Evolutionary conservation across 2,113 vertebrate genomes (phyloP).

Genomic region (Microtus pennsylvanicus): DNA sequence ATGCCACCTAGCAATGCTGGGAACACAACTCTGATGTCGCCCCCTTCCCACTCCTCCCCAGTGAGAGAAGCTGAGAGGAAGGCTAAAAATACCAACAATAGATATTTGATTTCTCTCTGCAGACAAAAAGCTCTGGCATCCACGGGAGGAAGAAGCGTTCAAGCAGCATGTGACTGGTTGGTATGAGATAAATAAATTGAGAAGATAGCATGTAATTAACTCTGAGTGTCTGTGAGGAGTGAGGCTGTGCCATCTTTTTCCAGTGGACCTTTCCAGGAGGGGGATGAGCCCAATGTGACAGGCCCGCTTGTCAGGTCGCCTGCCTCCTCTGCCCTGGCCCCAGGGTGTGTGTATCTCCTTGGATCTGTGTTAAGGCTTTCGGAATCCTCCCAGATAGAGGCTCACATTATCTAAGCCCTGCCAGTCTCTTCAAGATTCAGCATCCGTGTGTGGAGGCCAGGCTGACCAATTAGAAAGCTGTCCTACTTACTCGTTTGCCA

Average conservation of each 20-base stretch:
- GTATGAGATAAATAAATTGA: conserved; percentile 85
- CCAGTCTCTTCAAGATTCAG: neutral
- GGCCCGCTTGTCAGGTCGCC: neutral
- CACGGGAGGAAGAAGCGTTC: conserved; percentile 97
- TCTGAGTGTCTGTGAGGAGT: neutral
- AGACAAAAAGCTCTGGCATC: conserved; percentile 98
- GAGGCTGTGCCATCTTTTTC: neutral
- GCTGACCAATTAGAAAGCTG: neutral
- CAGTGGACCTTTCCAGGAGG: neutral
- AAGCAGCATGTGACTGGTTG: conserved; percentile 99
- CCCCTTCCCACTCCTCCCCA: neutral
- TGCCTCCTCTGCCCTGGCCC: neutral
- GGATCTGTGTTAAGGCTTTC: neutral
- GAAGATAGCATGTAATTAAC: conserved; percentile 69
- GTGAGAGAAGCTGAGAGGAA: neutral
- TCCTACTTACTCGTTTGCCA: neutral
- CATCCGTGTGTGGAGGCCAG: too few species aligned
- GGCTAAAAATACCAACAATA: conserved; percentile 74
- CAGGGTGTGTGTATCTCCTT: neutral
- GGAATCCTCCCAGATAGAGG: neutral
- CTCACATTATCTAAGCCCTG: neutral
- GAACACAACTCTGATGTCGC: neutral
- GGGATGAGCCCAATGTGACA: neutral
- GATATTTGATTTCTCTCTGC: conserved; percentile 76
- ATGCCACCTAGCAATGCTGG: neutral